Evolutionary conservation across 2,888 invertebrate species (phyloP).

Genomic region (Nemurella pictetii): DNA sequence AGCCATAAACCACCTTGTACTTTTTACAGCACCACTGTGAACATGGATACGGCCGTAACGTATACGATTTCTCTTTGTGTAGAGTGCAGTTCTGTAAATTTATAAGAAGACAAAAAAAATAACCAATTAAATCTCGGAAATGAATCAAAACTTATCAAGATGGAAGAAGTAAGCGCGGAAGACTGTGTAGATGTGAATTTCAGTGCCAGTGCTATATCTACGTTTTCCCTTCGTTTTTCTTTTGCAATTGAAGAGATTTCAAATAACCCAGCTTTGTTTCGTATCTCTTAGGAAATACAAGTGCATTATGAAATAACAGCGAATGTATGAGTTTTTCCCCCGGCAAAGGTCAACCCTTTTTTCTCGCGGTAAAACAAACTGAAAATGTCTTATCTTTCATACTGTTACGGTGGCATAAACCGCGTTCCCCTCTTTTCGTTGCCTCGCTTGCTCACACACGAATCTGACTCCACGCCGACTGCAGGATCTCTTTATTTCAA

Average conservation of each 20-base stretch:
- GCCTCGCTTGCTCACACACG: neutral
- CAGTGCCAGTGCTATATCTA: neutral
- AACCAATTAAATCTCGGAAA: neutral
- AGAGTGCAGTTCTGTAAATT: neutral
- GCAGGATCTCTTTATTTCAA: neutral
- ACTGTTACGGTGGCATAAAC: neutral
- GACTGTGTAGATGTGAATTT: neutral
- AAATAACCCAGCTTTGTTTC: conserved; percentile 5
- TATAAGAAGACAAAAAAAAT: neutral
- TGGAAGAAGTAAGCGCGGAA: neutral
- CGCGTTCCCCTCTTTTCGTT: neutral
- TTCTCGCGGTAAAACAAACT: neutral
- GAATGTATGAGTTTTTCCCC: neutral
- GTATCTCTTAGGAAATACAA: neutral
- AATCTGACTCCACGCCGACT: neutral
- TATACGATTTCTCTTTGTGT: neutral
- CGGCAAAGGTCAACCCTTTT: neutral
- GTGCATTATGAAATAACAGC: neutral
- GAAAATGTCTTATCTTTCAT: neutral
- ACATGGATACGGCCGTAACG: neutral
- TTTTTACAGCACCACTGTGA: neutral
- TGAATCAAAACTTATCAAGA: neutral
- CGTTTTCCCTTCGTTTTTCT: neutral
- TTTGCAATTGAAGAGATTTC: neutral
- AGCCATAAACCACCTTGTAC: neutral